Percentiles rank a stretch among this genome's conserved stretches.
Evolutionary conservation across 2,113 vertebrate species (phyloP).

Genomic region (Rhinolophus sinicus): DNA sequence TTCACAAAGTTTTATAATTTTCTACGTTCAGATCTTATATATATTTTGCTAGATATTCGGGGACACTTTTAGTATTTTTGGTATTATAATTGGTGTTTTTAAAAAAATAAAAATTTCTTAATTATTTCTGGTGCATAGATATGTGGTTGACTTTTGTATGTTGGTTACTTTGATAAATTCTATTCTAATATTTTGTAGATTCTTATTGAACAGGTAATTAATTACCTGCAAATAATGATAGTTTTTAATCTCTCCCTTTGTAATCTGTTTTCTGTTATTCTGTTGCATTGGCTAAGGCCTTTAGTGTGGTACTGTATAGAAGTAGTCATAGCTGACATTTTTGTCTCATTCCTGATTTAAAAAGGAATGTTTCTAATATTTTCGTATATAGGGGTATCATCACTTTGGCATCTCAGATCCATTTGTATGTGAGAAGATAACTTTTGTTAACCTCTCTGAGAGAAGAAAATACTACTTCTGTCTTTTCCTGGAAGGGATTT

Average conservation of each 20-base stretch:
- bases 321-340: neutral
- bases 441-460: neutral
- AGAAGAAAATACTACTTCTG: neutral
- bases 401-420: neutral
- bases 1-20: neutral
- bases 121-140: neutral
- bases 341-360: slow-evolving; percentile 34
- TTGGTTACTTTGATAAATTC: neutral
- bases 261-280: neutral
- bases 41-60: neutral
- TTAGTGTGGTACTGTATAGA: neutral
- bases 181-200: neutral
- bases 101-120: neutral
- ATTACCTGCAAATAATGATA: neutral
- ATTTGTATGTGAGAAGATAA: neutral
- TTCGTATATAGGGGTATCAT: neutral
- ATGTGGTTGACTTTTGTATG: neutral
- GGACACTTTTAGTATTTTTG: neutral
- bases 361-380: slow-evolving; percentile 1
- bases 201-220: neutral
- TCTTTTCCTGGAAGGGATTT: neutral
- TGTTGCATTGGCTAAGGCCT: neutral
- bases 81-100: neutral
- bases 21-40: neutral
- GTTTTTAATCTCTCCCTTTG: slow-evolving; percentile 16